These are phyloP conservation scores for Anthonomus grandis DNA, from an alignment of 1,140 invertebrate species.

Conservation along the genomic window DNA sequence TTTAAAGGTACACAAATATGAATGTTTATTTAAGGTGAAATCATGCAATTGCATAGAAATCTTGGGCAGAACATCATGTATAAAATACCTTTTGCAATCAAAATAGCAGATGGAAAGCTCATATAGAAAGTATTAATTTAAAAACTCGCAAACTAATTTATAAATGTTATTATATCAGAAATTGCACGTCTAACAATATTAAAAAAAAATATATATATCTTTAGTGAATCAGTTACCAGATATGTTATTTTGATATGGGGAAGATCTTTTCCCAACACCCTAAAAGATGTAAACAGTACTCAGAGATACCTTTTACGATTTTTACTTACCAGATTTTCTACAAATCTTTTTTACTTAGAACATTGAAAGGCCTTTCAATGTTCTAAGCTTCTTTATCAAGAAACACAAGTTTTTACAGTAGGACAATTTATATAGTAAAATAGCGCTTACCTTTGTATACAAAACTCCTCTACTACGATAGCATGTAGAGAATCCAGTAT, in stretches of 20 bases:
- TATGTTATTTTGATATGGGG: neutral
- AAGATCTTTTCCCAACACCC: too few relatives aligned
- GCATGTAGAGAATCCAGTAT: too few relatives aligned
- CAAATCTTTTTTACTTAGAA: neutral
- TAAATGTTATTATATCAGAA: too few relatives aligned
- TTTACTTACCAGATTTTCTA: neutral
- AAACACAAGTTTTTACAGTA: neutral
- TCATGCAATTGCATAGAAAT: neutral
- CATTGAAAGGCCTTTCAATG: too few relatives aligned
- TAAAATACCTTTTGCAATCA: neutral
- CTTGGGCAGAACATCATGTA: too few relatives aligned
- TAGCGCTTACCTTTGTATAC: neutral
- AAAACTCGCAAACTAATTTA: too few relatives aligned
- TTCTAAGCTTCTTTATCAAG: too few relatives aligned
- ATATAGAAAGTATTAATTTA: neutral
- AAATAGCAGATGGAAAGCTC: neutral
- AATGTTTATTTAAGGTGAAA: neutral
- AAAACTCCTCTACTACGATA: too few relatives aligned
- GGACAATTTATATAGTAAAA: neutral
- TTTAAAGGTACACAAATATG: too few relatives aligned
- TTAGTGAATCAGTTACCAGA: neutral
- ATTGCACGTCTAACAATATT: neutral
- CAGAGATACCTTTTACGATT: neutral
- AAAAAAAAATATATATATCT: neutral
- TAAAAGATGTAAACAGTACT: neutral